Percentiles rank a stretch among this genome's conserved stretches.
phyloP scores from a whole-genome alignment of 2,797 vertebrate genomes.

The Anabas testudineus region DNA sequence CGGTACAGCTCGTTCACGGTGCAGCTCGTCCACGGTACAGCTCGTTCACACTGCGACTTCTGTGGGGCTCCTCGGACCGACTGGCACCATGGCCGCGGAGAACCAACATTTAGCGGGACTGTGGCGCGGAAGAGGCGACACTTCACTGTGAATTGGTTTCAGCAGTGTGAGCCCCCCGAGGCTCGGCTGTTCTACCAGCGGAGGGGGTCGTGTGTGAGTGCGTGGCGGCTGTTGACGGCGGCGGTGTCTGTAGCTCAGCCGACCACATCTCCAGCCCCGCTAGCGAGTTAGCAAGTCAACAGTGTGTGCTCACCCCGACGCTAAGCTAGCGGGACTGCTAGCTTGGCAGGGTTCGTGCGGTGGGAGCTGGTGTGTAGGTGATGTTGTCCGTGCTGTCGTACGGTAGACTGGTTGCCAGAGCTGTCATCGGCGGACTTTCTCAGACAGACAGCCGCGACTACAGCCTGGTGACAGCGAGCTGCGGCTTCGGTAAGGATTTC shows the following conservation, averaged over 20 bases:
- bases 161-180: not conserved
- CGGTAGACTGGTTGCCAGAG: constrained; percentile 94
- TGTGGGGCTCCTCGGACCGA: constrained; percentile 23
- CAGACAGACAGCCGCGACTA: constrained; percentile 97
- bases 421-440: constrained; percentile 96
- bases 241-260: constrained; percentile 7
- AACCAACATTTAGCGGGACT: not conserved
- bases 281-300: constrained; percentile 34
- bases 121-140: not conserved
- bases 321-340: constrained; percentile 74
- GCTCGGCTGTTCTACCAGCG: not conserved
- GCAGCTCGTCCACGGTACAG: constrained; percentile 2
- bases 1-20: constrained; percentile 13
- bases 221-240: constrained; percentile 26
- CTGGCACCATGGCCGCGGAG: constrained; percentile 60
- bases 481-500: constrained; percentile 97
- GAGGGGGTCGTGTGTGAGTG: constrained; percentile 49
- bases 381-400: constrained; percentile 97
- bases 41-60: constrained; percentile 27
- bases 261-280: constrained; percentile 4
- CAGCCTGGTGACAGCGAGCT: constrained; percentile 97
- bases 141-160: constrained; percentile 1
- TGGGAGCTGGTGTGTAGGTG: constrained; percentile 75
- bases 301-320: constrained; percentile 35
- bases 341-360: constrained; percentile 77